Base-by-base conservation (phyloP, 2,113 vertebrate species). In the Myiopsitta monachus region DNA sequence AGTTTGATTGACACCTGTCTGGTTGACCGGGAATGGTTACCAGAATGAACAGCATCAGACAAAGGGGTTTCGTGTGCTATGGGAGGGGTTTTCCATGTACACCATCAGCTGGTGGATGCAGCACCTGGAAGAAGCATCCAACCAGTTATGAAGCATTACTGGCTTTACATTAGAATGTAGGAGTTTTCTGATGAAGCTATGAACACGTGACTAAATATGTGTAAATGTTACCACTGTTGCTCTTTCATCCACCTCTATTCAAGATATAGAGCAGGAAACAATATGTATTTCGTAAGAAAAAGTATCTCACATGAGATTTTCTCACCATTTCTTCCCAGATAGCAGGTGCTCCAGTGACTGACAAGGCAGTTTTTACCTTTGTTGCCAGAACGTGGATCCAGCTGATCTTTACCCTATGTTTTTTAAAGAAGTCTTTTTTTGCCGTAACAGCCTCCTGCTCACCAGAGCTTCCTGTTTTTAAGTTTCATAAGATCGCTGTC, bases 1-100 rank as follows among this genome's bases (percentile, higher is more conserved):
- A 75, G 39, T 92, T 92, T 96, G 96, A 95, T 64, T 95, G 95
- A 88, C 95, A 95, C 13, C 64, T 93, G 88, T 94, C 95, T 93
- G 83, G n/a, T 85, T 92, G 82, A 68, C 86, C 1, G 1, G 36
- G 77, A 70, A 81, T 51, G 66, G 73, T 78, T 88, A 72, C 73
- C 44, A 78, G 79, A 70, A 75, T 81, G 24, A 93, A 64, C 28
- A 51, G 73, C 66, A 87, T 47, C 90, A 75, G 83, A 84, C 72
- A 92, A 79, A 68, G 62, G 47, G 51, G 17, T 5, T 83, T 83
- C 90, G 22, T 81, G 18, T 59, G 6, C 75, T 74, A n/a, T 15
- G 10, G 43, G 55, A 49, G 33, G 75, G n/a, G 54, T 85, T 88
- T 91, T 63, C 51, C 21, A 28, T 21, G 11, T 80, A 39, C 82